A percentile compares a stretch with the other conserved stretches of the same genome.
These are phyloP conservation scores for Cerastis rubricosa DNA, from an alignment of 2,888 invertebrate genomes.

Conservation along the genomic window DNA sequence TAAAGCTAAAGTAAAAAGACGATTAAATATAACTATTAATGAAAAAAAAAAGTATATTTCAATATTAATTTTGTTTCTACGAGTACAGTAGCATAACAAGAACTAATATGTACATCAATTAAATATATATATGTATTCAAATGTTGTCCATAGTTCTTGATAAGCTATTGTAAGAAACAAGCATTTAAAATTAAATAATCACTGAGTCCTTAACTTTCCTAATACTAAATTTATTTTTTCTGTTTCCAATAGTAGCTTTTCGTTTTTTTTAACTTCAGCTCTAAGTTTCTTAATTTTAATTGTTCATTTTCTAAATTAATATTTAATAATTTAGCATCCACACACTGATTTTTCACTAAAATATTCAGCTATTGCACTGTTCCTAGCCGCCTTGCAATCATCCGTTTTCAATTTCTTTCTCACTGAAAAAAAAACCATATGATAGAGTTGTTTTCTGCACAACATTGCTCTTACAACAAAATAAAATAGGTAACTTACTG, in stretches of 20 bases:
- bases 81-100: too few species aligned
- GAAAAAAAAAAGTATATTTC: too few species aligned
- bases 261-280: background rate
- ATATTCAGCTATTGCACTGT: slow-evolving; percentile 5
- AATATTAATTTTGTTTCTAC: too few species aligned
- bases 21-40: too few species aligned
- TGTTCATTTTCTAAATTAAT: background rate
- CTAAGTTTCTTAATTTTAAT: background rate
- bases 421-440: slow-evolving; percentile 3
- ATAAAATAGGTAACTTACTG: too few species aligned
- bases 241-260: background rate
- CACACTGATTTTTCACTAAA: background rate
- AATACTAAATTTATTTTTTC: slow-evolving; percentile 8
- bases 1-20: too few species aligned
- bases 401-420: slow-evolving; percentile 1
- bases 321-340: slow-evolving; percentile 3
- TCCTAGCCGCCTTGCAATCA: background rate
- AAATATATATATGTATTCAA: too few species aligned
- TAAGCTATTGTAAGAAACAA: too few species aligned
- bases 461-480: too few species aligned
- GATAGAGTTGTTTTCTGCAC: too few species aligned
- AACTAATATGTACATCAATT: too few species aligned
- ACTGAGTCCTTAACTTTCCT: background rate
- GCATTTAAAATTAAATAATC: background rate
- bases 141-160: too few species aligned